Base-by-base conservation (phyloP, 2,113 vertebrate species). In the Scortum barcoo region DNA sequence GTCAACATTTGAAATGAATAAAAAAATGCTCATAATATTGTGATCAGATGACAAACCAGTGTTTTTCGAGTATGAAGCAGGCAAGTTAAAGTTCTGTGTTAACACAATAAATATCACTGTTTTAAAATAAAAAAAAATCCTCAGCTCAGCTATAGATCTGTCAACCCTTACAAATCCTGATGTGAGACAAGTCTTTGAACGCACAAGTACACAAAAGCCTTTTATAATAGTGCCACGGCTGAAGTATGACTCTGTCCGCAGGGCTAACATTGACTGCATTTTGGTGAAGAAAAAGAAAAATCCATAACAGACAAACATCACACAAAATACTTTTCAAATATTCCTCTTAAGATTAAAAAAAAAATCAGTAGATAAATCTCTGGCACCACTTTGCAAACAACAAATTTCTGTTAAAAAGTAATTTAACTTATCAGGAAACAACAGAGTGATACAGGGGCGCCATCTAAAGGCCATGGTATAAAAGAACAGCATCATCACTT, bases 401-500 rank as follows among this genome's bases (percentile, higher is more conserved):
- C 44, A 78, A 92, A 74, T 26, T 12, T 67, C 40, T 36, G 12
- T 65, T 76, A 76, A 58, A 84, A 77, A 78, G 16, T 22, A 42
- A 42, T 74, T 80, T 63, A 61, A 70, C 42, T 63, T 16, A 40
- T 72, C 65, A 84, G 20, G 73, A 88, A 89, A 90, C 9, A 65
- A 83, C 65, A 84, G 19, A 33, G 38, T 70, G 74, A 83, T 30
- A 70, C 40, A 88, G 89, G 70, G 61, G 58, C 10, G 13, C 79
- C 89, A 83, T 81, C 83, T 90, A 75, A 72, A 88, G 88, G 89
- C 86, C 75, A 81, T 79, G 70, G 57, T 87, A 84, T 81, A 78
- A 86, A 91, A 92, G n/a, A 84, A 82, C 69, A 76, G 54, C 76
- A 61, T 86, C 17, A 3, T 78, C 69, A 51, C 73, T 69, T 80